phyloP scores from a whole-genome alignment of 2,113 vertebrate genomes.

The Macquaria australasica region DNA sequence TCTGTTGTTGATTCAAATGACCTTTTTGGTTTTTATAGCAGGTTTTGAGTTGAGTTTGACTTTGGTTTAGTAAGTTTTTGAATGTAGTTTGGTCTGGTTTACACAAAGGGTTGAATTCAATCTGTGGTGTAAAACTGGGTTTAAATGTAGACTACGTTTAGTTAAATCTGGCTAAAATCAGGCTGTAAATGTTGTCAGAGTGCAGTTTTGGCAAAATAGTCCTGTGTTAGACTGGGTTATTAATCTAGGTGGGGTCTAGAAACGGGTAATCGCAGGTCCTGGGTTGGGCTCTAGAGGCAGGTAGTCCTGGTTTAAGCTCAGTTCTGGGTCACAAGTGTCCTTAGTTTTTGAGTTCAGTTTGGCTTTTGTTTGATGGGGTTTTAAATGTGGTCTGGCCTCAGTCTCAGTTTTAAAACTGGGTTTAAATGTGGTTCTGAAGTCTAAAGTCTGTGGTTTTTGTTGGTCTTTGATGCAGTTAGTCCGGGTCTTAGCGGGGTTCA shows the following conservation, averaged over 20 bases:
- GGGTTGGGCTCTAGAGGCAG: not conserved
- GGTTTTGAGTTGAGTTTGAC: not conserved
- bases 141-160: not conserved
- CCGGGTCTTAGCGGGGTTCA: slow-evolving; percentile 4
- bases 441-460: not conserved
- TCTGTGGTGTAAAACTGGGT: no score
- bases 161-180: not conserved
- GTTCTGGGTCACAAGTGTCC: not conserved
- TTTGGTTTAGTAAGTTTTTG: not conserved
- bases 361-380: not conserved
- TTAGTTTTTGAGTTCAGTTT: not conserved
- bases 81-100: not conserved
- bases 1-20: not conserved
- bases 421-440: not conserved
- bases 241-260: no score
- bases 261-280: not conserved
- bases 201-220: no score
- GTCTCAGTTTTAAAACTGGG: not conserved
- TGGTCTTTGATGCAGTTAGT: slow-evolving; percentile 17
- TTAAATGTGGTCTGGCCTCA: not conserved
- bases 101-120: not conserved
- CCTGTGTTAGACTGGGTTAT: no score
- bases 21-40: not conserved
- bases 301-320: not conserved
- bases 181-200: not conserved